Conservation (phyloP, 2,797 vertebrate genomes). For the Dendrocincla tyrannina region DNA sequence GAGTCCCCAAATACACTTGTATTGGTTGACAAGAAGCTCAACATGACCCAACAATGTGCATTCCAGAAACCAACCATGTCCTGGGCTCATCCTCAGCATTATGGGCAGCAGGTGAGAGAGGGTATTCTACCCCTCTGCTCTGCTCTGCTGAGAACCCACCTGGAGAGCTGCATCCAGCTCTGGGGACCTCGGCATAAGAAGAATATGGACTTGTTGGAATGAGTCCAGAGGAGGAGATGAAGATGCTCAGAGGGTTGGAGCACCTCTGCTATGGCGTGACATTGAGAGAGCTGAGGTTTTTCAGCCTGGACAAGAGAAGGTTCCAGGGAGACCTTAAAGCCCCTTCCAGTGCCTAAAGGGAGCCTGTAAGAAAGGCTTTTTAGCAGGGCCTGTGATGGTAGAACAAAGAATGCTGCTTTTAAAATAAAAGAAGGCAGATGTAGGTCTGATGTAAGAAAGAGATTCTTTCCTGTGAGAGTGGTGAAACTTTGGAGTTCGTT, state of each 20-base stretch:
- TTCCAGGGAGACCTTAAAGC: neutral
- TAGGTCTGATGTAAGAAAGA: neutral
- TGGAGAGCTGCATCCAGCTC: neutral
- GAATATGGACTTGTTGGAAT: accelerated
- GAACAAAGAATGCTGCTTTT: neutral
- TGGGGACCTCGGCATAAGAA: accelerated
- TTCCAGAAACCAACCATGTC: neutral
- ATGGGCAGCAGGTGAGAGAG: neutral
- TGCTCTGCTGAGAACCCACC: neutral
- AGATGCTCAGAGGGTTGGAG: neutral
- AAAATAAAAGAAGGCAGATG: neutral
- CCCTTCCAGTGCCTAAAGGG: neutral
- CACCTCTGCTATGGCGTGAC: neutral
- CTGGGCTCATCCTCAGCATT: neutral
- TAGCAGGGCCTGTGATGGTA: accelerated
- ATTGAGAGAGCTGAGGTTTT: neutral
- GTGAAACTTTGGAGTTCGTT: neutral
- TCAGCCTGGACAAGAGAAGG: neutral
- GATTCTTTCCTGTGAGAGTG: neutral
- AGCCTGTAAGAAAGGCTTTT: neutral
- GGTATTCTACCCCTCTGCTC: neutral
- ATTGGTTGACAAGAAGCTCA: neutral
- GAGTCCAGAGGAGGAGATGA: neutral
- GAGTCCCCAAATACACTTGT: neutral
- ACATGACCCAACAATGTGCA: neutral